Evolutionary conservation across 2,888 invertebrate species (phyloP), one percentile per base, ranked within the genome.

Genomic region (Digitonthophagus gazella): DNA sequence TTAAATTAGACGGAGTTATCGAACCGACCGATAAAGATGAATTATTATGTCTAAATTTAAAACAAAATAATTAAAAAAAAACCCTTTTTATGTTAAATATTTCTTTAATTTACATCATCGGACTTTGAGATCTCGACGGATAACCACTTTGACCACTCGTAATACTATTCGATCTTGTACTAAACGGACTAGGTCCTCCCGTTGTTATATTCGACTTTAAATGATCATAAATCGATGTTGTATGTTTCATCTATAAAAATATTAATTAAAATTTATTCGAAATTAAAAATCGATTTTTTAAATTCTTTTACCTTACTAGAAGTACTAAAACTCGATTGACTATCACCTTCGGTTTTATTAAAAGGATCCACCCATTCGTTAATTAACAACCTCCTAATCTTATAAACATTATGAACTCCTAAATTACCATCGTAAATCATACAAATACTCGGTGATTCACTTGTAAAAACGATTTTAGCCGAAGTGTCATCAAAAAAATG

Each of bases 401-500:
- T 90, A 86, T 93, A 96, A 1, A 96, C 86, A 6, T 93, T 92
- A 83, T 97, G 97, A 57, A 90, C 87, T 2, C 90, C 91, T 44
- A 90, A 85, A 78, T 90, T 90, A 72, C 87, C 88, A 80, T 96
- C 94, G 76, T 92, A 96, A 0, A 94, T 81, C 72, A 97, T 84
- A 71, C 94, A 90, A 64, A 97, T 85, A 74, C 96, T 95, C 0
- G 94, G 94, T 67, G 90, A 86, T 16, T 88, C 87, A 77, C 87
- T 89, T 0, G 93, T 91, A 78, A 90, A 95, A 64, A 96, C 89
- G 4, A 96, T 89, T 80, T 80, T 83, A 64, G 82, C 80, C 69
- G 88, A 87, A 0, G 85, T 85, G 75, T 90, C 90, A n/a, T 87
- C 89, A 71, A 90, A 85, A 74, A 90, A 87, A 67, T 87, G 86